phyloP scores from a whole-genome alignment of 2,888 invertebrate species.

The Noctuana brunneofusca region DNA sequence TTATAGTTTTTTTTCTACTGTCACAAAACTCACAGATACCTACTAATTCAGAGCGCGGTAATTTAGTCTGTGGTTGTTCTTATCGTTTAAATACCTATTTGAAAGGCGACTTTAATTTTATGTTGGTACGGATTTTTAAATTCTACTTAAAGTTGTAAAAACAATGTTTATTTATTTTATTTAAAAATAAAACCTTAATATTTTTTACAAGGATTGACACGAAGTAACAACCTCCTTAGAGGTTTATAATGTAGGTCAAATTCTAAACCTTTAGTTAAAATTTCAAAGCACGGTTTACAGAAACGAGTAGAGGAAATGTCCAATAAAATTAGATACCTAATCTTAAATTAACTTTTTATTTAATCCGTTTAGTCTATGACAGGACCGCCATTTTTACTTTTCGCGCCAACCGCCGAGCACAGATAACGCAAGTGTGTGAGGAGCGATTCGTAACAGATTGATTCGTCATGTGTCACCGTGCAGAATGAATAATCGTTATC shows the following conservation, averaged over 20 bases:
- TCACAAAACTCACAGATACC: constrained; percentile 34
- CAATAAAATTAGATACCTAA: no score
- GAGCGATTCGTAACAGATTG: constrained; percentile 68
- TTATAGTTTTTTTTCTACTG: constrained; percentile 41
- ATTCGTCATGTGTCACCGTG: constrained; percentile 80
- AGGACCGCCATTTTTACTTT: constrained; percentile 17
- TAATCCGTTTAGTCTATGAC: constrained; percentile 32
- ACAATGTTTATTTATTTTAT: no score
- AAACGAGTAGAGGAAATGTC: no score
- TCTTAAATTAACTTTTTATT: constrained; percentile 36
- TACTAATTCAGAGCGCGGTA: constrained; percentile 33
- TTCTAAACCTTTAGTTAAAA: no score
- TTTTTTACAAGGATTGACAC: no score
- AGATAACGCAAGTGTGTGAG: constrained; percentile 37
- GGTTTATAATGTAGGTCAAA: no score
- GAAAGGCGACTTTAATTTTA: background rate
- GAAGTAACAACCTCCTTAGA: no score
- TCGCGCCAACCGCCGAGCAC: constrained; percentile 20
- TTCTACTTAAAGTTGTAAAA: no score
- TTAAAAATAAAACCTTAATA: no score
- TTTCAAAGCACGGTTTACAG: no score
- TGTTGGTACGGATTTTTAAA: no score
- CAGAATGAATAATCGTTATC: constrained; percentile 75
- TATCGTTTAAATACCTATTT: constrained; percentile 19
- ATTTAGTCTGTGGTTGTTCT: constrained; percentile 34